Evolutionary conservation across 2,888 invertebrate species (phyloP).

Genomic region (Epirrita christyi): DNA sequence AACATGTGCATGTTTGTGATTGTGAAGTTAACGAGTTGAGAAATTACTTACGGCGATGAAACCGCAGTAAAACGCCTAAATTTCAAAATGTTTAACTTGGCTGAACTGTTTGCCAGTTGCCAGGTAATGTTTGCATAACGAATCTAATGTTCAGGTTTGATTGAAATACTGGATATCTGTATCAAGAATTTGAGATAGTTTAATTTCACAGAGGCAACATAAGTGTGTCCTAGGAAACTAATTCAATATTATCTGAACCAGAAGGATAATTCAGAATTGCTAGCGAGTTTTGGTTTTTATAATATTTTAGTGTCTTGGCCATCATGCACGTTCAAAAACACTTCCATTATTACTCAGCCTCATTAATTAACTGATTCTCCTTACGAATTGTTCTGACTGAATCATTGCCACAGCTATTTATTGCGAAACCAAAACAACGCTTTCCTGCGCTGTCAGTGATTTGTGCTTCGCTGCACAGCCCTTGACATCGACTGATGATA

Average conservation of each 20-base stretch:
- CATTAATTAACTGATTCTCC: constrained; percentile 30
- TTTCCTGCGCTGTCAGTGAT: constrained; percentile 39
- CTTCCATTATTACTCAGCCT: constrained; percentile 24
- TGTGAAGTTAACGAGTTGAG: constrained; percentile 20
- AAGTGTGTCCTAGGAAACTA: background rate
- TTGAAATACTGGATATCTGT: constrained; percentile 27
- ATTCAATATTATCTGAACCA: background rate
- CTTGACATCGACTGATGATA: constrained; percentile 40
- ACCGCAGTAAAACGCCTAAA: constrained; percentile 9
- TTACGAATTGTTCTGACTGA: constrained; percentile 37
- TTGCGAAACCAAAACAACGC: constrained; percentile 41
- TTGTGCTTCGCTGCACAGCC: constrained; percentile 37
- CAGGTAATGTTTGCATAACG: constrained; percentile 24
- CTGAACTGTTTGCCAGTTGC: constrained; percentile 9
- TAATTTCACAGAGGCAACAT: too few relatives aligned
- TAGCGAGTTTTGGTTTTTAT: too few relatives aligned
- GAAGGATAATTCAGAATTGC: too few relatives aligned
- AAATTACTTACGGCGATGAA: constrained; percentile 7
- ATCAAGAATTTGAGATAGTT: too few relatives aligned
- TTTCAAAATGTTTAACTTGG: constrained; percentile 7
- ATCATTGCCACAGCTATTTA: constrained; percentile 41
- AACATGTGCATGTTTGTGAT: constrained; percentile 17
- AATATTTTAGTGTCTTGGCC: background rate
- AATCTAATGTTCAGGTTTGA: constrained; percentile 24
- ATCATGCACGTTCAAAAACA: constrained; percentile 19